Evolutionary conservation across 2,113 vertebrate genomes (phyloP).

Genomic region (Pungitius pungitius): DNA sequence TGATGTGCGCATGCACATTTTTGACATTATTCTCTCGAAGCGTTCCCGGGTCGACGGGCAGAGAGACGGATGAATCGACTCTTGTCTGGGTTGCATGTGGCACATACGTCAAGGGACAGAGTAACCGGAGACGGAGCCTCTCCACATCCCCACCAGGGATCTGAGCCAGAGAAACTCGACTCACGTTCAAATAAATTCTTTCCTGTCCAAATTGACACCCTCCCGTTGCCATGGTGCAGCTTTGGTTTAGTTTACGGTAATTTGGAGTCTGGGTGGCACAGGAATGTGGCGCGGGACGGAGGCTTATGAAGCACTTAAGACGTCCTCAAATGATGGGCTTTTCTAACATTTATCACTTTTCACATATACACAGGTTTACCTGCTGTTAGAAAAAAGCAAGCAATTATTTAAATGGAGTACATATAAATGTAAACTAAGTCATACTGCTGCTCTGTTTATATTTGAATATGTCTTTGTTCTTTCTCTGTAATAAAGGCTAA

Average conservation of each 20-base stretch:
- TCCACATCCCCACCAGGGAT: conserved; percentile 70
- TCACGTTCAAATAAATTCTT: conserved; percentile 78
- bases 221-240: conserved; percentile 67
- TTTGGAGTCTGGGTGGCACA: conserved; percentile 76
- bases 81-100: conserved; percentile 75
- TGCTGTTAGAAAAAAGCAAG: conserved; percentile 32
- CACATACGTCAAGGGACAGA: conserved; percentile 60
- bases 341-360: conserved; percentile 47
- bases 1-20: not conserved
- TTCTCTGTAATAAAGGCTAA: conserved; percentile 24
- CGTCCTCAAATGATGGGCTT: conserved; percentile 58
- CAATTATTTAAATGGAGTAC: conserved; percentile 45
- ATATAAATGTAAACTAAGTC: conserved; percentile 45
- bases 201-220: conserved; percentile 77
- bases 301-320: conserved; percentile 60
- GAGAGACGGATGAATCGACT: conserved; percentile 68
- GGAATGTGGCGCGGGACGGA: conserved; percentile 65
- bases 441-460: conserved; percentile 9
- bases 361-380: conserved; percentile 43
- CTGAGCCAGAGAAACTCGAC: conserved; percentile 68
- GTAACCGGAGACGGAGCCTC: conserved; percentile 67
- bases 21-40: conserved; percentile 7
- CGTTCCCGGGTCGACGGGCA: conserved; percentile 35
- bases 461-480: conserved; percentile 1
- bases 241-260: conserved; percentile 74